Conservation (phyloP, 1,140 invertebrate genomes). For the Papilio glaucus region DNA sequence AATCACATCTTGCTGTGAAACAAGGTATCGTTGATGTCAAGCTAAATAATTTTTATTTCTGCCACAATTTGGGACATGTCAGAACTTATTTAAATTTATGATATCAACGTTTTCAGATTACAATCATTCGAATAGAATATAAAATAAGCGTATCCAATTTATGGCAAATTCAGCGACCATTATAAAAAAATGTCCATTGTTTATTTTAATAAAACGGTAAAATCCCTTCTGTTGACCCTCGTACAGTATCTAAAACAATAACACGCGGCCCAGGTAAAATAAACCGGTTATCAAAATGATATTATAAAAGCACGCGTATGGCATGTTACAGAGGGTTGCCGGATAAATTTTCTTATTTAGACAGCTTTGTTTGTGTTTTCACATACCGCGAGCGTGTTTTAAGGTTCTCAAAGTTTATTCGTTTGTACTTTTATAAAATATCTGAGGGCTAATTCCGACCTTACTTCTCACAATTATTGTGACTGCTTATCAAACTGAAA, state of each 20-base stretch:
- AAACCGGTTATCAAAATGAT: constrained; percentile 38
- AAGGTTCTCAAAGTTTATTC: neutral
- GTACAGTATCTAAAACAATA: constrained; percentile 25
- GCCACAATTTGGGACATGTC: too few relatives aligned
- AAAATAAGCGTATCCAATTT: neutral
- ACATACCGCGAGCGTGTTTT: constrained; percentile 22
- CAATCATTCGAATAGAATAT: neutral
- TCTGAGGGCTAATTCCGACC: neutral
- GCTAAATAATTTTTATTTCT: too few relatives aligned
- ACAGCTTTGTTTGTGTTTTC: constrained; percentile 44
- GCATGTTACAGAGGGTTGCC: constrained; percentile 41
- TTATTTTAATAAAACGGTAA: constrained; percentile 30
- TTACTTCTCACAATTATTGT: too few relatives aligned
- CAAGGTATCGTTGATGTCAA: too few relatives aligned
- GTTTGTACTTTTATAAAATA: neutral
- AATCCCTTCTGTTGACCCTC: constrained; percentile 22
- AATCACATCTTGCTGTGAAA: too few relatives aligned
- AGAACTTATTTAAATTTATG: too few relatives aligned
- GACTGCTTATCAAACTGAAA: too few relatives aligned
- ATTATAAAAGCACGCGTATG: constrained; percentile 38
- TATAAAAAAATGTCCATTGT: constrained; percentile 1
- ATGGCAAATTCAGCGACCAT: neutral
- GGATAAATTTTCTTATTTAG: constrained; percentile 49
- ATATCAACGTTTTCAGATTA: too few relatives aligned
- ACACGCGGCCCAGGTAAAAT: constrained; percentile 33